Evolutionary conservation across 2,113 vertebrate genomes (phyloP), one percentile per base, ranked within the genome.

Genomic region (Thymallus thymallus): DNA sequence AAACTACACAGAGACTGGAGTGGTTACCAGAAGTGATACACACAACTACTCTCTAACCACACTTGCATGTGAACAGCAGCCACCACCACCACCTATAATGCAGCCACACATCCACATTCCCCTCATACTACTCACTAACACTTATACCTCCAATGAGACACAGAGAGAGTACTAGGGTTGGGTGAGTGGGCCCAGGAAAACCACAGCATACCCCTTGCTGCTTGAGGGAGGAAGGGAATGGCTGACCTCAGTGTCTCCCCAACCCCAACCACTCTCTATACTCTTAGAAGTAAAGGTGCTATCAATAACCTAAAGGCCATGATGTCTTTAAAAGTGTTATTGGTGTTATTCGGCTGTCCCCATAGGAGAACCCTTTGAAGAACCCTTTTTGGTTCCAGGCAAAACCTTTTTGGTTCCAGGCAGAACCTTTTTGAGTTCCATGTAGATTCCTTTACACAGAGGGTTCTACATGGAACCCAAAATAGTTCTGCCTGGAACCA

Each of bases 181-280:
- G 68, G 79, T 60, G 76, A 84, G 75, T 73, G 75, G 75, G 80
- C 62, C 22, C 51, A 80, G 79, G 75, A 78, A 90, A 91, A 88
- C 84, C 90, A 78, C 90, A 84, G 84, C 77, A 26, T 72, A 82
- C 77, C 79, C 80, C 74, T 88, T 80, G 74, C 80, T 46, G 75
- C 76, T 72, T 76, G 81, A 84, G 85, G 80, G 78, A 80, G 79
- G 72, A 81, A 84, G 76, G 76, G 86, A 89, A 87, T 48, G 65
- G 89, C 88, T 87, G 88, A 88, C 77, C 84, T 91, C 84, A 84
- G 89, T 87, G 75, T 87, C 82, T 89, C 76, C 75, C n/a, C 5
- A 5, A 3, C 5, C 63, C 24, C 51, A 29, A 77, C 62, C 76
- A 71, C 80, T 72, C 80, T 80, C 75, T 77, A n/a, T n/a, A n/a